Conservation (phyloP, 2,113 vertebrate species). For the Forbesichthys papilliferus region DNA sequence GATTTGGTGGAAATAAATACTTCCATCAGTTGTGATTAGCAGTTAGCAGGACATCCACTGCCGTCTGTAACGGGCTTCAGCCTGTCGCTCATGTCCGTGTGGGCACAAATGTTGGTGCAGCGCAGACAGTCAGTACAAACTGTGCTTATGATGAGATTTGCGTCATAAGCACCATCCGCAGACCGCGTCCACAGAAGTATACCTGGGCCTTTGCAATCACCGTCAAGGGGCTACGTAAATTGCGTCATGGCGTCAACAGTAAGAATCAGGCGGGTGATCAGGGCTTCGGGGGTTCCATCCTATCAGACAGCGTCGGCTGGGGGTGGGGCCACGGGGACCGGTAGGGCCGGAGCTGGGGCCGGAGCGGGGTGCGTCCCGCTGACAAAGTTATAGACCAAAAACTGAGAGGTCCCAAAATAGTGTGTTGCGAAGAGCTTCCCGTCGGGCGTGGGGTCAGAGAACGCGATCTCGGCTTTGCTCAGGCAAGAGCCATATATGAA, state of each 20-base stretch:
- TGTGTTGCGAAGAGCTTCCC: constrained; percentile 96
- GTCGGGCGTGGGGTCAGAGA: constrained; percentile 97
- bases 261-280: constrained; percentile 19
- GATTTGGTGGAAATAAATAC: too few species aligned
- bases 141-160: too few species aligned
- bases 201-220: too few species aligned
- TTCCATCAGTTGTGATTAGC: background rate
- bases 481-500: constrained; percentile 96
- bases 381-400: constrained; percentile 99
- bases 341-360: constrained; percentile 30
- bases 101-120: too few species aligned
- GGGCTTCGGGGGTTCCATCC: too few species aligned
- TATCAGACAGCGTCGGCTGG: too few species aligned
- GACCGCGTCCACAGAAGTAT: too few species aligned
- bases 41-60: background rate
- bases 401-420: constrained; percentile 94
- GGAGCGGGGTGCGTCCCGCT: constrained; percentile 73
- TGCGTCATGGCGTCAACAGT: constrained; percentile 18
- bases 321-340: background rate
- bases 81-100: too few species aligned
- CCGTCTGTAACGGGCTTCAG: too few species aligned
- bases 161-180: too few species aligned
- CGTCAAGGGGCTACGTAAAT: background rate
- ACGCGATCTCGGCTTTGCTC: constrained; percentile 97
- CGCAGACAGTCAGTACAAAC: too few species aligned